Conservation (phyloP, 2,113 vertebrate genomes). For the Pyrgilauda ruficollis region DNA sequence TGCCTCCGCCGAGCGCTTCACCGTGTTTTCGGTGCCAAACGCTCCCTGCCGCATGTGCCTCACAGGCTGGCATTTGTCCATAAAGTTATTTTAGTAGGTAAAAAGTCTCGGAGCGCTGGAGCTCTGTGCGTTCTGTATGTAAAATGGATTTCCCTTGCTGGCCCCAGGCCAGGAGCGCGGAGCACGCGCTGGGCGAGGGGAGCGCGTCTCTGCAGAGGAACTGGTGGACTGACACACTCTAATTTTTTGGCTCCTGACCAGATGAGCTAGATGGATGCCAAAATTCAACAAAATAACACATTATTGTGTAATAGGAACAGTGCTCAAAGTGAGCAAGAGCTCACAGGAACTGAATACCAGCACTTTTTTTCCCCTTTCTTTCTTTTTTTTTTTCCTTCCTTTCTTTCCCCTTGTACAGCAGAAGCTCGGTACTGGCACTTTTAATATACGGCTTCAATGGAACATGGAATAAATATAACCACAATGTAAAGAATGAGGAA, state of each 20-base stretch:
- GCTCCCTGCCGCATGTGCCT: constrained; percentile 69
- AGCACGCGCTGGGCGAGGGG: constrained; percentile 80
- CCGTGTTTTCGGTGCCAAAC: constrained; percentile 73
- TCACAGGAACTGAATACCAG: constrained; percentile 65
- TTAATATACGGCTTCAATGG: constrained; percentile 36
- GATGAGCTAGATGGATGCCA: constrained; percentile 81
- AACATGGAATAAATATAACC: constrained; percentile 55
- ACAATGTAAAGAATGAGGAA: constrained; percentile 45
- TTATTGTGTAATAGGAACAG: constrained; percentile 84
- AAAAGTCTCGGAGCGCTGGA: constrained; percentile 78
- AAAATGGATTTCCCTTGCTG: constrained; percentile 93
- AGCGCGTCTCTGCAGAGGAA: constrained; percentile 79
- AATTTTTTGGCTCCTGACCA: constrained; percentile 84
- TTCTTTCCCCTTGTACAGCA: not conserved
- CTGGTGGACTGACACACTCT: constrained; percentile 83
- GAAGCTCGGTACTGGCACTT: constrained; percentile 53
- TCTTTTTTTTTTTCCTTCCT: not conserved
- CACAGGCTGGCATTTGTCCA: constrained; percentile 78
- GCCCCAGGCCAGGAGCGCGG: constrained; percentile 80
- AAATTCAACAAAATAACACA: constrained; percentile 86
- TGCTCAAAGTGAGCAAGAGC: constrained; percentile 72
- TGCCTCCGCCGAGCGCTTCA: constrained; percentile 70
- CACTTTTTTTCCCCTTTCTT: not conserved
- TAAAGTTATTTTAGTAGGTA: constrained; percentile 83
- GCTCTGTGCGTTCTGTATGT: constrained; percentile 87